Evolutionary conservation across 2,888 invertebrate genomes (phyloP).

Genomic region (Fissipunctia ypsillon): DNA sequence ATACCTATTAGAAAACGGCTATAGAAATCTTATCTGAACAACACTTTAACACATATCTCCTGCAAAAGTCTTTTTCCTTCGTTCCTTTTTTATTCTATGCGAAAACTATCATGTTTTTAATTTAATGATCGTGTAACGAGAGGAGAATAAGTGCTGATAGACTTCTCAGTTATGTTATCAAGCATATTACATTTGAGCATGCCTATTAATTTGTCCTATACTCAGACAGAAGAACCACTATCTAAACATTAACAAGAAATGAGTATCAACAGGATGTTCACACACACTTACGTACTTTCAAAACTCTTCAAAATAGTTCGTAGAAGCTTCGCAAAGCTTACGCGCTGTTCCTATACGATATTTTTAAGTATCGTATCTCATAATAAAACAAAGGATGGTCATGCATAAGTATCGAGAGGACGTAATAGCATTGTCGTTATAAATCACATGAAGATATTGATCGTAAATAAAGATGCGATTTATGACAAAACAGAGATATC

Average conservation of each 20-base stretch:
- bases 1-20: neutral
- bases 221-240: constrained; percentile 18
- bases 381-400: constrained; percentile 72
- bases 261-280: constrained; percentile 38
- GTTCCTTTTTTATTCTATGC: neutral
- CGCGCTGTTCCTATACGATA: constrained; percentile 29
- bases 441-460: constrained; percentile 85
- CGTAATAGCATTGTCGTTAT: constrained; percentile 83
- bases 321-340: constrained; percentile 17
- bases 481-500: constrained; percentile 85
- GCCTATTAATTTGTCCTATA: constrained; percentile 41
- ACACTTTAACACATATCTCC: neutral
- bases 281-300: neutral
- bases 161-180: neutral
- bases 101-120: neutral
- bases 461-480: constrained; percentile 85
- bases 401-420: constrained; percentile 71
- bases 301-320: constrained; percentile 17
- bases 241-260: constrained; percentile 32
- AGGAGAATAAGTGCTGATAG: neutral
- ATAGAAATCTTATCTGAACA: constrained; percentile 2
- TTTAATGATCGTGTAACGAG: too few species aligned
- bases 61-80: neutral
- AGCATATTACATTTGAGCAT: constrained; percentile 13
- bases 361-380: constrained; percentile 55